Percentiles rank a stretch among this genome's conserved stretches.
Conservation (phyloP, 2,888 invertebrate genomes). For the Idaea dimidiata region DNA sequence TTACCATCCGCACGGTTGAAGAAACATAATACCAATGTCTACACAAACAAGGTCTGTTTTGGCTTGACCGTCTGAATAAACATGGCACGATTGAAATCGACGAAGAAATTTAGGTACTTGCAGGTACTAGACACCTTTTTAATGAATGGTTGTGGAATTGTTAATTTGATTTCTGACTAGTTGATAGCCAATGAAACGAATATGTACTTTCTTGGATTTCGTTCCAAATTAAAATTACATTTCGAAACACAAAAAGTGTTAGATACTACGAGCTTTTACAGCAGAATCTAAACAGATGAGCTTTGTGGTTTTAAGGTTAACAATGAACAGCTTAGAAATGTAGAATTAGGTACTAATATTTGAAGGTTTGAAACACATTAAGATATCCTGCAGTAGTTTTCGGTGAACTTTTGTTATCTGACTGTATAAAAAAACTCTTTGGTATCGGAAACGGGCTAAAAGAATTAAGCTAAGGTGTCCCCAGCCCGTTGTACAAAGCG, state of each 20-base stretch:
- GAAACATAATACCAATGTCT: constrained; percentile 21
- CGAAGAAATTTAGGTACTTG: background rate
- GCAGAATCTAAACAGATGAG: too few relatives aligned
- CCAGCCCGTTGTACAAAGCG: background rate
- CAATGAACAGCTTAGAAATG: too few relatives aligned
- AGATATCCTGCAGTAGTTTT: too few relatives aligned
- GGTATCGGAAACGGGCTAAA: too few relatives aligned
- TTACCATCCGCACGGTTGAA: constrained; percentile 23
- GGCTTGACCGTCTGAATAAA: constrained; percentile 18
- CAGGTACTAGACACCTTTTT: background rate
- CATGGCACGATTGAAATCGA: background rate
- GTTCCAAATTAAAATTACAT: background rate
- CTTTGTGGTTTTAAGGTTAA: too few relatives aligned
- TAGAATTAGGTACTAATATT: too few relatives aligned
- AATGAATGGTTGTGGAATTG: background rate
- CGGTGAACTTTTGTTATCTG: too few relatives aligned
- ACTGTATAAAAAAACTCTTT: too few relatives aligned
- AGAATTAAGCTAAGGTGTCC: too few relatives aligned
- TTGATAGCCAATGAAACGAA: background rate
- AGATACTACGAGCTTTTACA: too few relatives aligned
- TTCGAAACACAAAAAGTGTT: too few relatives aligned
- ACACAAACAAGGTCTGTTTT: constrained; percentile 23
- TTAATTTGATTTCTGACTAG: background rate
- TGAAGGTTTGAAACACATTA: too few relatives aligned
- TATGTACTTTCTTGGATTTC: background rate